These are phyloP conservation scores for Tenthredo amoena DNA, from an alignment of 2,888 invertebrate species.

Conservation along the genomic window DNA sequence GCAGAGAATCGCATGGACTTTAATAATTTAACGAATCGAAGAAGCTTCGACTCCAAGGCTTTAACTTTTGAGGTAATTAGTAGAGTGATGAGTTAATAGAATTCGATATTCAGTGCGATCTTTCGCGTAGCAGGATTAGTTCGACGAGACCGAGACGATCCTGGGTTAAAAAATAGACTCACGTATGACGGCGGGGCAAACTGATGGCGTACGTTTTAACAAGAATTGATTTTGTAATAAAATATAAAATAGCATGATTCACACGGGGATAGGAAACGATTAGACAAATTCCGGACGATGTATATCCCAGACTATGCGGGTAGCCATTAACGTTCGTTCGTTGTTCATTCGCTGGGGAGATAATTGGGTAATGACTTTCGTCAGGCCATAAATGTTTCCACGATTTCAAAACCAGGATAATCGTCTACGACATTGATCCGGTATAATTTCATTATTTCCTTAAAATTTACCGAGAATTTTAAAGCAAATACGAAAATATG, in stretches of 20 bases:
- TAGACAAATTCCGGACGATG: constrained; percentile 44
- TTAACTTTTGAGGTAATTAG: not conserved
- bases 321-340: constrained; percentile 47
- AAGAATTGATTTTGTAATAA: constrained; percentile 35
- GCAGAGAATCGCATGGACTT: not conserved
- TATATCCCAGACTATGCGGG: constrained; percentile 44
- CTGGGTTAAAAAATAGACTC: not conserved
- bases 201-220: not conserved
- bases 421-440: not conserved
- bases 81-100: not conserved
- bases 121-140: not conserved
- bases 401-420: not conserved
- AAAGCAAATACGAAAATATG: not conserved
- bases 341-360: constrained; percentile 43
- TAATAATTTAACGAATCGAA: not conserved
- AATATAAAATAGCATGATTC: constrained; percentile 39
- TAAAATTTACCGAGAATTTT: not conserved
- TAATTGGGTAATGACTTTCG: constrained; percentile 51
- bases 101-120: not conserved
- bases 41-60: not conserved
- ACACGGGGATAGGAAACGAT: constrained; percentile 34
- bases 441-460: not conserved
- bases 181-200: not conserved
- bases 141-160: not conserved
- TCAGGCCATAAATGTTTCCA: constrained; percentile 38